Evolutionary conservation across 2,113 vertebrate species (phyloP), one percentile per base, ranked within the genome.

Genomic region (Ornithorhynchus anatinus): DNA sequence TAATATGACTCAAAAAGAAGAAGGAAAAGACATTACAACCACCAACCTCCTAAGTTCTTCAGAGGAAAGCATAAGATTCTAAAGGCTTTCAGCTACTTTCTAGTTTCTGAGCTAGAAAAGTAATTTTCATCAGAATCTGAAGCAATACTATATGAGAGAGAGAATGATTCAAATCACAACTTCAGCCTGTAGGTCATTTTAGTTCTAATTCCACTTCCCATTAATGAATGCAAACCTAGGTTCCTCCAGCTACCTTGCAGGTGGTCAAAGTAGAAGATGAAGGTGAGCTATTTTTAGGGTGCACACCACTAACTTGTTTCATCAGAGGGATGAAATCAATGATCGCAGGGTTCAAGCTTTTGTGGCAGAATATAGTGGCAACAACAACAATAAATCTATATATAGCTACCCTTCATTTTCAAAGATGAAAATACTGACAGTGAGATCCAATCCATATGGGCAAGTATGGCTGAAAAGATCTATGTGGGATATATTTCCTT

Each of bases 301-400:
- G 45, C 48, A 7, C 57, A 22, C 40, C 37, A 7, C 2, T 67
- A 59, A 57, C 31, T 67, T 51, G 33, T 36, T 39, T 66, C 39
- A 69, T 63, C 59, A 59, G 56, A 63, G 54, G n/a, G 66, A 59
- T 77, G 43, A 77, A 82, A 75, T 77, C 69, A 72, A 35, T 27
- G 63, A 67, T 69, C 66, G 66, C 25, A 66, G 63, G 31, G 59
- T 75, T 75, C 47, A 63, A 48, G 47, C 56, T 72, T 75, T 45
- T 6, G 69, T 29, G 35, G 50, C 65, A 67, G 45, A 67, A 67
- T 62, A 40, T 72, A 63, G 58, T 75, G n/a, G n/a, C n/a, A n/a
- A n/a, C n/a, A n/a, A n/a, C n/a, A n/a, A n/a, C n/a, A n/a, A n/a
- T n/a, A n/a, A n/a, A n/a, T n/a, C n/a, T n/a, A n/a, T n/a, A n/a